These are phyloP conservation scores for Atrina japonica DNA, from an alignment of 2,888 invertebrate genomes.

Conservation along the genomic window DNA sequence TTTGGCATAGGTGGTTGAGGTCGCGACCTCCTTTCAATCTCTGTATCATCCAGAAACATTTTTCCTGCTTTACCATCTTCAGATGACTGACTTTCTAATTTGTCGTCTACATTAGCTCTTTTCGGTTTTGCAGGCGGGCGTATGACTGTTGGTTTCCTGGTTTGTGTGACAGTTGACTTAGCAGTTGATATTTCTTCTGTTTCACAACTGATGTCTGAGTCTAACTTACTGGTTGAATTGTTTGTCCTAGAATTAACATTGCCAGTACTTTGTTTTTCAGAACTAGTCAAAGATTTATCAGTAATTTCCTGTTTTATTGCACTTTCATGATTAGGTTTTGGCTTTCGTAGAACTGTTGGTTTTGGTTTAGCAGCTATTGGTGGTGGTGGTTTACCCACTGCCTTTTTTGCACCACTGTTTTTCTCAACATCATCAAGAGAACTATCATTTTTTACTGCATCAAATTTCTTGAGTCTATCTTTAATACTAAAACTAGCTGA, in stretches of 20 bases:
- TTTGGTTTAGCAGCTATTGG: slow-evolving; percentile 42
- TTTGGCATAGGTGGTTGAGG: slow-evolving; percentile 52
- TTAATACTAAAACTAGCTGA: slow-evolving; percentile 2
- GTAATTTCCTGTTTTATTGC: too few species aligned
- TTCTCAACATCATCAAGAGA: too few species aligned
- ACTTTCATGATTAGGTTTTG: slow-evolving; percentile 19
- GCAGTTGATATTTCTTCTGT: too few species aligned
- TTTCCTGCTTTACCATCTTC: neutral
- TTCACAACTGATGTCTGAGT: too few species aligned
- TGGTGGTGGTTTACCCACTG: slow-evolving; percentile 25
- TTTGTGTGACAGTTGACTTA: too few species aligned
- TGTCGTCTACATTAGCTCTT: slow-evolving; percentile 2
- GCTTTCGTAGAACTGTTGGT: slow-evolving; percentile 58
- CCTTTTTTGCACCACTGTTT: neutral
- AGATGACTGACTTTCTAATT: neutral
- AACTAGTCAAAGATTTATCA: neutral
- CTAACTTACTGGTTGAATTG: too few species aligned
- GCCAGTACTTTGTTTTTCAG: too few species aligned
- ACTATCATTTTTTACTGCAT: neutral
- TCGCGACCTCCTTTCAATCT: slow-evolving; percentile 26
- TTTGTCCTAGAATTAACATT: too few species aligned
- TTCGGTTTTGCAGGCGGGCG: slow-evolving; percentile 49
- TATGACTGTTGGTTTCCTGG: slow-evolving; percentile 64
- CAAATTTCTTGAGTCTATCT: slow-evolving; percentile 12
- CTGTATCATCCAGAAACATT: neutral